phyloP scores from a whole-genome alignment of 2,797 vertebrate species.

The Coracias cyanogaster region DNA sequence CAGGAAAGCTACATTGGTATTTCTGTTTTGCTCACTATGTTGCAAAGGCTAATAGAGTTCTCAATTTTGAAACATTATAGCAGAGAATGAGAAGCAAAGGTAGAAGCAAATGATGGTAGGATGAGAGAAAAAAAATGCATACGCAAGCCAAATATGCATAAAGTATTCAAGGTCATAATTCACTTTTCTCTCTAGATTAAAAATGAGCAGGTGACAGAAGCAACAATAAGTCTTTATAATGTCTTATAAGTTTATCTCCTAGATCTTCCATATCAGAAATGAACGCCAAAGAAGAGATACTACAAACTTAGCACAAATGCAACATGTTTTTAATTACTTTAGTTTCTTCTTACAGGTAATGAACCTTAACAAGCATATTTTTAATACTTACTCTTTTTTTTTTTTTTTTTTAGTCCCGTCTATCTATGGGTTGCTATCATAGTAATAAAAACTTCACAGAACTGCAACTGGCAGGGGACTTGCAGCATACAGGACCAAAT shows the following conservation, averaged over 20 bases:
- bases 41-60: neutral
- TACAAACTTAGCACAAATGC: neutral
- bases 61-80: neutral
- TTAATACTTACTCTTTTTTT: neutral
- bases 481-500: neutral
- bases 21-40: neutral
- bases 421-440: neutral
- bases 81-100: neutral
- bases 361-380: neutral
- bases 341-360: neutral
- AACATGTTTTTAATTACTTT: neutral
- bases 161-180: neutral
- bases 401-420: neutral
- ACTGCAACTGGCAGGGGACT: neutral
- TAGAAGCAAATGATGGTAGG: neutral
- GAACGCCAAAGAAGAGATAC: neutral
- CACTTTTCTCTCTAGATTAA: neutral
- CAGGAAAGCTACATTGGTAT: neutral
- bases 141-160: neutral
- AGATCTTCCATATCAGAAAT: neutral
- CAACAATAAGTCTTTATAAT: neutral
- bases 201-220: neutral
- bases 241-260: neutral
- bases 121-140: neutral
- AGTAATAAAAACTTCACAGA: conserved; percentile 1